Evolutionary conservation across 2,797 vertebrate species (phyloP).

Genomic region (Alosa sapidissima): DNA sequence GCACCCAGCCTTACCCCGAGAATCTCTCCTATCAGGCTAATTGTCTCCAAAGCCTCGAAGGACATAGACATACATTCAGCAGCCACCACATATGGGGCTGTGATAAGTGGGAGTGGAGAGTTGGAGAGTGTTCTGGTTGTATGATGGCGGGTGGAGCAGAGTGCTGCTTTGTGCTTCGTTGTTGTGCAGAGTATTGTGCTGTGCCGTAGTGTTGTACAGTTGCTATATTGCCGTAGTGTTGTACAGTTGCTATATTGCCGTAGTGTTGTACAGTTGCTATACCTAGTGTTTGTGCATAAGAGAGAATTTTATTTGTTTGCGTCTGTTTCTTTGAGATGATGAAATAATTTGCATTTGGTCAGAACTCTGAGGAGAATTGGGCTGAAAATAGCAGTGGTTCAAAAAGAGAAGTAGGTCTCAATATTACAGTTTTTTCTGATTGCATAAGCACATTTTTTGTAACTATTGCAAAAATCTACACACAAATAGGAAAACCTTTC

Average conservation of each 20-base stretch:
- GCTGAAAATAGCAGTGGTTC: not conserved
- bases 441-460: too few relatives aligned
- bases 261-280: not conserved
- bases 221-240: too few relatives aligned
- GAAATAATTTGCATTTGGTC: not conserved
- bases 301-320: too few relatives aligned
- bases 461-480: too few relatives aligned
- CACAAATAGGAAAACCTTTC: too few relatives aligned
- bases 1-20: not conserved
- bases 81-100: too few relatives aligned
- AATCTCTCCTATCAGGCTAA: not conserved
- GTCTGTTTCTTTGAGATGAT: not conserved
- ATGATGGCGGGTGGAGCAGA: not conserved
- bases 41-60: not conserved
- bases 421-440: too few relatives aligned
- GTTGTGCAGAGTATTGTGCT: not conserved
- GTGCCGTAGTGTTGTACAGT: not conserved
- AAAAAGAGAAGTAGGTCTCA: not conserved
- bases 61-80: not conserved
- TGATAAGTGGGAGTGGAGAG: too few relatives aligned
- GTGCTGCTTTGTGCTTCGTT: not conserved
- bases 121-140: not conserved
- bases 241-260: not conserved
- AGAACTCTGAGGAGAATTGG: not conserved
- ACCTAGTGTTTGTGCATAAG: too few relatives aligned